Conservation (phyloP, 2,888 invertebrate species). For the Eustalomyia histrio region DNA sequence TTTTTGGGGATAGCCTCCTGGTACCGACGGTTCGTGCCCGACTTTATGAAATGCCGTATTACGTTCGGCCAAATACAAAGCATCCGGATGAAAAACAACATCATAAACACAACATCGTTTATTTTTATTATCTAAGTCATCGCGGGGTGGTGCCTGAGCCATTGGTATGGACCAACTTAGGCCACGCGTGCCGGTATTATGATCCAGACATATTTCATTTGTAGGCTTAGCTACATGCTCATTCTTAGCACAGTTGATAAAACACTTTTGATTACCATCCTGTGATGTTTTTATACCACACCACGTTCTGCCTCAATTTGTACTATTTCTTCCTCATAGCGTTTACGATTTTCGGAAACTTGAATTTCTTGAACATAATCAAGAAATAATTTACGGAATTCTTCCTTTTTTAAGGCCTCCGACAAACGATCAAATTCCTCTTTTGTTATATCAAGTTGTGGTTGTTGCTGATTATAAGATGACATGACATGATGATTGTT, state of each 20-base stretch:
- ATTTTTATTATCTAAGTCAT: conserved; percentile 89
- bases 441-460: conserved; percentile 84
- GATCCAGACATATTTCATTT: conserved; percentile 81
- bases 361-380: conserved; percentile 95
- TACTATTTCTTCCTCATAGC: conserved; percentile 92
- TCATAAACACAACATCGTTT: conserved; percentile 90
- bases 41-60: conserved; percentile 87
- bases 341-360: conserved; percentile 91
- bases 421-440: conserved; percentile 90
- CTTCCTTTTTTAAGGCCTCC: conserved; percentile 91
- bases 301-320: conserved; percentile 94
- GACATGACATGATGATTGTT: conserved; percentile 9
- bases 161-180: conserved; percentile 93
- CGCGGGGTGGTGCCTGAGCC: conserved; percentile 89
- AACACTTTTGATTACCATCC: conserved; percentile 90
- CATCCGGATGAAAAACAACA: conserved; percentile 94
- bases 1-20: too few species aligned
- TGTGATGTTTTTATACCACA: conserved; percentile 93
- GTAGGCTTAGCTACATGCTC: conserved; percentile 88
- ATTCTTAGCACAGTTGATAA: conserved; percentile 93
- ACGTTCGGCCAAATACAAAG: conserved; percentile 87
- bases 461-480: conserved; percentile 64
- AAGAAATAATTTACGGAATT: conserved; percentile 91
- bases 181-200: conserved; percentile 83
- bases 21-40: too few species aligned